A percentile compares a stretch with the other conserved stretches of the same genome.
These are phyloP conservation scores for Boleophthalmus pectinirostris DNA, from an alignment of 2,113 vertebrate species.

Conservation along the genomic window DNA sequence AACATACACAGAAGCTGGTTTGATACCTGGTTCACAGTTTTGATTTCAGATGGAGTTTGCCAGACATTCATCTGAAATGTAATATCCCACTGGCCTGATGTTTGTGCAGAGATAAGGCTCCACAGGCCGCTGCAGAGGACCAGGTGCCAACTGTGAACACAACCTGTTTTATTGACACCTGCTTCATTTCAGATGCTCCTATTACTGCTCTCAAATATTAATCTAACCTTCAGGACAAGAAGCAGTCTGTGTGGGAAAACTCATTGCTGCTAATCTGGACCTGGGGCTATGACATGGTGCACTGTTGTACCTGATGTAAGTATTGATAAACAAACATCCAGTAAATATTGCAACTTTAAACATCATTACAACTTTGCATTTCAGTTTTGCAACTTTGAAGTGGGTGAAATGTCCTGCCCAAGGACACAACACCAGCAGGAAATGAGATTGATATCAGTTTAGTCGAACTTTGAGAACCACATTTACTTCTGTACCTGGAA, in stretches of 20 bases:
- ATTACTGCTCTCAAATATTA: conserved; percentile 69
- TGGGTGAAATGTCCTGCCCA: background rate
- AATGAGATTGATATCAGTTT: no score
- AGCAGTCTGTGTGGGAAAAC: conserved; percentile 56
- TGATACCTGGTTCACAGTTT: conserved; percentile 30
- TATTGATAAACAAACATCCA: background rate
- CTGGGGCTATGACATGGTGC: conserved; percentile 47
- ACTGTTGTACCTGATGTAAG: background rate
- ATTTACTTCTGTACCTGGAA: no score
- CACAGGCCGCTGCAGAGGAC: conserved; percentile 15
- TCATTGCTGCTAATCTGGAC: conserved; percentile 61
- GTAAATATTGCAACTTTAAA: background rate
- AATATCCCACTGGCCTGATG: conserved; percentile 31
- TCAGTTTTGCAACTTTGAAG: background rate
- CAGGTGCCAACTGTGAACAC: conserved; percentile 31
- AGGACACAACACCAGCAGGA: background rate
- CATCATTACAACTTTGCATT: background rate
- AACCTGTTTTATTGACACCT: conserved; percentile 55
- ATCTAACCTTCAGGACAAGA: conserved; percentile 57
- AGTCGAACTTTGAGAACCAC: no score
- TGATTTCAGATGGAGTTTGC: conserved; percentile 33
- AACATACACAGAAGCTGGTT: conserved; percentile 21
- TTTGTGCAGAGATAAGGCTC: conserved; percentile 44
- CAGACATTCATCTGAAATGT: conserved; percentile 37
- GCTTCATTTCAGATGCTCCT: conserved; percentile 56